Conservation (phyloP, 2,113 vertebrate genomes). For the Aplodontia rufa region DNA sequence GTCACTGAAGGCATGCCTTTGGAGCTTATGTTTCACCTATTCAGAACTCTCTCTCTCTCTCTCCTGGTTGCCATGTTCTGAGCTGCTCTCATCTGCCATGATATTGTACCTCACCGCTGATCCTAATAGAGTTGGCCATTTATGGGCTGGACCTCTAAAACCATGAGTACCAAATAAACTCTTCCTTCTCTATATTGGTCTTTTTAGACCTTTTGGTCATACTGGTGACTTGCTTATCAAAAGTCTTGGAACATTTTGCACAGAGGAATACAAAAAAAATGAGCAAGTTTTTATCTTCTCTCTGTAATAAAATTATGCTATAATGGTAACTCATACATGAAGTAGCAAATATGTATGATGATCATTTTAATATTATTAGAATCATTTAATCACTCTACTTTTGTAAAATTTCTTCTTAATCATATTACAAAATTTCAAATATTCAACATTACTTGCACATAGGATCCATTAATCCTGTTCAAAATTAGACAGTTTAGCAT, state of each 20-base stretch:
- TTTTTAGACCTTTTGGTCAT: no score
- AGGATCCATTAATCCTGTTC: background rate
- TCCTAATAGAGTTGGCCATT: no score
- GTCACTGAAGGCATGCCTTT: no score
- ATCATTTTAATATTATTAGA: background rate
- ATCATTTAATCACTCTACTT: background rate
- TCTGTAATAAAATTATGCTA: background rate
- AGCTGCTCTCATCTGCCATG: no score
- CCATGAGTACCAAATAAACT: no score
- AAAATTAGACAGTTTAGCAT: constrained; percentile 52
- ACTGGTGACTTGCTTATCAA: background rate
- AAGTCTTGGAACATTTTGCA: background rate
- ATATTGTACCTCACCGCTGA: no score
- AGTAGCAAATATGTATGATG: background rate
- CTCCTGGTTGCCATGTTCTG: no score
- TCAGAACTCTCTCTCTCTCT: no score
- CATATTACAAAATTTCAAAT: background rate
- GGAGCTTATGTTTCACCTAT: no score
- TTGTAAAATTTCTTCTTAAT: background rate
- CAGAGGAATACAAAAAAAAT: background rate
- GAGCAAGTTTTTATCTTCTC: background rate
- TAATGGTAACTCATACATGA: background rate
- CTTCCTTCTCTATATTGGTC: no score
- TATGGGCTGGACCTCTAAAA: no score
- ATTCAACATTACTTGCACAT: background rate